These are phyloP conservation scores for Lycophotia porphyrea DNA, from an alignment of 2,888 invertebrate genomes.

Conservation along the genomic window DNA sequence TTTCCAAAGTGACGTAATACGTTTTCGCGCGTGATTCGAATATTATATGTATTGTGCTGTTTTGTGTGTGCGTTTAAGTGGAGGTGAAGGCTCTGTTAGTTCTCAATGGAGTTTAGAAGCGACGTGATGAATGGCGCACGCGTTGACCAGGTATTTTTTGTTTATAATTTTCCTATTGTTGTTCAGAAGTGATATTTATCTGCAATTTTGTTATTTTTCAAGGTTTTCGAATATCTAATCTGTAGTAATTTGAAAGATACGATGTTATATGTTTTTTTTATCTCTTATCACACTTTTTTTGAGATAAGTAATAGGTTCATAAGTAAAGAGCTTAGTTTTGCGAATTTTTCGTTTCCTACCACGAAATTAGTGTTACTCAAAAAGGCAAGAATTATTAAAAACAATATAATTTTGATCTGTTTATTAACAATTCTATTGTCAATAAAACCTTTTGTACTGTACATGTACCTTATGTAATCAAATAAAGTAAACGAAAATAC, in stretches of 20 bases:
- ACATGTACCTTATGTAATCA: not conserved
- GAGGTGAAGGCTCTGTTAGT: conserved; percentile 43
- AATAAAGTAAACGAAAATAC: too few relatives aligned
- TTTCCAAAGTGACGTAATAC: conserved; percentile 35
- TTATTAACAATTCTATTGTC: not conserved
- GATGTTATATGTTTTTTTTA: conserved; percentile 22
- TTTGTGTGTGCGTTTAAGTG: conserved; percentile 37
- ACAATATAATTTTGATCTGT: not conserved
- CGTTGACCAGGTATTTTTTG: conserved; percentile 36
- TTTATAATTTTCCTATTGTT: not conserved
- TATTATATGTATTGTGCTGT: conserved; percentile 32
- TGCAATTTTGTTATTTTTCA: conserved; percentile 17
- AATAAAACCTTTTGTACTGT: not conserved
- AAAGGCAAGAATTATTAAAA: not conserved
- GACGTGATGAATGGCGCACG: conserved; percentile 29
- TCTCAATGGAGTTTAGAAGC: conserved; percentile 42
- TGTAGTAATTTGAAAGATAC: conserved; percentile 24
- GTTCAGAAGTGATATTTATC: not conserved
- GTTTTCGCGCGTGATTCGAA: conserved; percentile 55
- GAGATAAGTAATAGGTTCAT: not conserved
- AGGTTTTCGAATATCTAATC: conserved; percentile 32
- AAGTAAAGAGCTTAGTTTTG: not conserved
- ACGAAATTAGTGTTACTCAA: not conserved
- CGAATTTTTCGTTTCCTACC: not conserved
- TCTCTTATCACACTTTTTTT: conserved; percentile 23